Evolutionary conservation across 2,888 invertebrate species (phyloP).

Genomic region (Watsonalla binaria): DNA sequence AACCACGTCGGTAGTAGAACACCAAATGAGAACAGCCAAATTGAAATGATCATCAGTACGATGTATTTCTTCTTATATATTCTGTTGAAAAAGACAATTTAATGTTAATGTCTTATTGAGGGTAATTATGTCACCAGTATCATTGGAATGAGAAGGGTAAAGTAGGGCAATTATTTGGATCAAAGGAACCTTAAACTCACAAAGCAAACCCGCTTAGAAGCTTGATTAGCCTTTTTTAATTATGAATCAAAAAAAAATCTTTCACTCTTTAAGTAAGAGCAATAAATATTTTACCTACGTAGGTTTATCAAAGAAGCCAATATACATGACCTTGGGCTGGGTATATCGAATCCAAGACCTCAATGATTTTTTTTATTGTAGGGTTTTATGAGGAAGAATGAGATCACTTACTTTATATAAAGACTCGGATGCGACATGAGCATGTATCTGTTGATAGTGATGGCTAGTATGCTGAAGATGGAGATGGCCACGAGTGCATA

Average conservation of each 20-base stretch:
- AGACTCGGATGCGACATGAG: conserved; percentile 88
- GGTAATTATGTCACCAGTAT: too few relatives aligned
- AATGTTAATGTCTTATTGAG: not conserved
- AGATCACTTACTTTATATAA: conserved; percentile 83
- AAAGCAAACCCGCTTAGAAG: too few relatives aligned
- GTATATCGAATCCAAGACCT: too few relatives aligned
- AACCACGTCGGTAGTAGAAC: conserved; percentile 85
- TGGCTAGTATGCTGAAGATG: conserved; percentile 86
- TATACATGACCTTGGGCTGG: too few relatives aligned
- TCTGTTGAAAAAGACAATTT: conserved; percentile 57
- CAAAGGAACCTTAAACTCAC: too few relatives aligned
- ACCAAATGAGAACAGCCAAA: conserved; percentile 85
- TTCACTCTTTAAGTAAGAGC: too few relatives aligned
- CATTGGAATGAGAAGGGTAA: too few relatives aligned
- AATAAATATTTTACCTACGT: too few relatives aligned
- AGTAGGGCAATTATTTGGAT: too few relatives aligned
- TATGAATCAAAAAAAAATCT: too few relatives aligned
- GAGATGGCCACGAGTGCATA: conserved; percentile 88
- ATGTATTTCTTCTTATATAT: conserved; percentile 83
- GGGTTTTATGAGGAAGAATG: not conserved
- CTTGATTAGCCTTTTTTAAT: too few relatives aligned
- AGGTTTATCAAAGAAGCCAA: too few relatives aligned
- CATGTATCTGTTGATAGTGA: conserved; percentile 90
- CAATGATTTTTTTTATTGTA: not conserved
- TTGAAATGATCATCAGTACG: conserved; percentile 83